Conservation (phyloP, 64 coral and sea anemone genomes). For the Stylophora pistillata region DNA sequence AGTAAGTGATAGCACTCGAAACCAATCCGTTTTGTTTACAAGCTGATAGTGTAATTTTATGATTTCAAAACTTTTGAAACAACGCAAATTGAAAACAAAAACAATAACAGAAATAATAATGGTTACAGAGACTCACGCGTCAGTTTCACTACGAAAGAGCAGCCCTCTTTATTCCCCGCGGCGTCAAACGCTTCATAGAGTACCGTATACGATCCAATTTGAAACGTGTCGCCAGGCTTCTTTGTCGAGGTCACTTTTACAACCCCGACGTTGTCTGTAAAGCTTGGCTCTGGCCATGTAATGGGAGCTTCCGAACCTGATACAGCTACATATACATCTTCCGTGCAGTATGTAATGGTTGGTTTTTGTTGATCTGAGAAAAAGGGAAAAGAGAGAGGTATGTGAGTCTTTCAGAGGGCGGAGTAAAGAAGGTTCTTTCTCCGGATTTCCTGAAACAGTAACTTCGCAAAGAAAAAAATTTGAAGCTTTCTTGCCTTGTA, state of each 20-base stretch:
- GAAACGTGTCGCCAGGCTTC: slow-evolving; percentile 19
- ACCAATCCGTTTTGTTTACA: too few species aligned
- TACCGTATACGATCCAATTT: slow-evolving; percentile 1
- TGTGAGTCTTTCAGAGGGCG: neutral
- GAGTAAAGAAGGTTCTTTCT: neutral
- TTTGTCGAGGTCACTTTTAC: slow-evolving; percentile 10
- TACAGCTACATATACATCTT: neutral
- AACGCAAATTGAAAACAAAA: neutral
- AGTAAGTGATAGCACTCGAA: too few species aligned
- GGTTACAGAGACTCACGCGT: slow-evolving; percentile 6
- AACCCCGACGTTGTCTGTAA: slow-evolving; percentile 56
- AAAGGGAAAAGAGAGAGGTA: neutral
- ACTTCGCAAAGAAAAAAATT: too few species aligned
- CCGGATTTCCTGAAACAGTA: too few species aligned
- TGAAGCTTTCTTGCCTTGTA: slow-evolving; percentile 52
- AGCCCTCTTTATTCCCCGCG: slow-evolving; percentile 5
- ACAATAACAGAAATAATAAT: neutral
- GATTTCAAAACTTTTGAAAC: too few species aligned
- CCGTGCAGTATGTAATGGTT: slow-evolving; percentile 36
- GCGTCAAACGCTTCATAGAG: slow-evolving; percentile 27
- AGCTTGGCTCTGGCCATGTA: slow-evolving; percentile 37
- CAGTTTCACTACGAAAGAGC: slow-evolving; percentile 10
- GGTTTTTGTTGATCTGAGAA: slow-evolving; percentile 31
- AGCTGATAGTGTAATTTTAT: too few species aligned
- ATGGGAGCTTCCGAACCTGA: neutral